Base-by-base conservation (phyloP, 2,797 vertebrate species). In the Cheirogaleus major region DNA sequence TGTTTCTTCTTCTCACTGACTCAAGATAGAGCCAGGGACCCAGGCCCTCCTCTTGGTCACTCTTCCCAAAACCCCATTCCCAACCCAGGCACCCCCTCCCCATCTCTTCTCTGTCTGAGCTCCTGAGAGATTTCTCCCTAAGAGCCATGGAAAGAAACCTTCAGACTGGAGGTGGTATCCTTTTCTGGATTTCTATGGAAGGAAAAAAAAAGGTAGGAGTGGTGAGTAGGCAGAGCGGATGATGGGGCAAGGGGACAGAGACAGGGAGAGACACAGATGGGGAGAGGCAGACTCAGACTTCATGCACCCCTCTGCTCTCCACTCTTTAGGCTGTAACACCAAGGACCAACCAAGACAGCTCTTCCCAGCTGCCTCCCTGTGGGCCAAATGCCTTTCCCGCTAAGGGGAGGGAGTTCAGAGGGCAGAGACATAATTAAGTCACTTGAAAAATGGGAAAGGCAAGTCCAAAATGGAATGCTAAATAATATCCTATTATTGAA, bases 401-500 rank as follows among this genome's bases (percentile, higher is more conserved):
- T 83, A 89, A 92, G 5, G 6, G 9, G 17, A 52, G 23, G 79
- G 48, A 52, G 52, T 14, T 27, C 61, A 43, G 14, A 81, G 59
- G 69, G 12, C 43, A 70, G 59, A 78, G 27, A 69, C 50, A 32
- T 13, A 57, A 82, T 12, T 25, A 93, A 89, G 43, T n/a, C 35
- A 91, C 48, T 57, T 23, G 30, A 86, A 75, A 79, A 69, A 73
- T 1, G 27, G 65, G 67, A 48, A 83, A 65, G 22, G 57, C 69
- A 48, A 67, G 43, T 90, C 72, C 63, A 82, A 89, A 89, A 63
- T 63, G 69, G 43, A 95, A 48, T 72, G 69, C 20, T 59, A 86
- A 52, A 55, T 7, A 69, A 63, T 12, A 55, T 13, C 5, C 27
- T 55, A 80, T 52, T 93, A 83, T 50, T 75, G 32, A 84, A 82